phyloP scores from a whole-genome alignment of 2,113 vertebrate genomes.

The Oncorhynchus keta region DNA sequence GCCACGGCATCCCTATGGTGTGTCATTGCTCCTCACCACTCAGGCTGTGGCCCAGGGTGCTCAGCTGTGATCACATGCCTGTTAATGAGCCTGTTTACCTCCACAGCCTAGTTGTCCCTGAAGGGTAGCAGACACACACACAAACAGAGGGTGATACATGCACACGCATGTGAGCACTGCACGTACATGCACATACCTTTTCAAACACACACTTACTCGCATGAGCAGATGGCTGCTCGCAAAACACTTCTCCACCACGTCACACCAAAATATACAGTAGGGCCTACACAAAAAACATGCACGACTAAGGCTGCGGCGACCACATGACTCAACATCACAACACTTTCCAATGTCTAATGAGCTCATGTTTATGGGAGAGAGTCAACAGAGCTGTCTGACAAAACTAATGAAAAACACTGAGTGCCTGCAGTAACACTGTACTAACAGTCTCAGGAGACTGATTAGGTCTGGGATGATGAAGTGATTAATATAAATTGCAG shows the following conservation, averaged over 20 bases:
- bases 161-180: neutral
- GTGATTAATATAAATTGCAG: no score
- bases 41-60: slow-evolving; percentile 19
- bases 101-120: neutral
- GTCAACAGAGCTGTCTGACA: neutral
- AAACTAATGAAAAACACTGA: no score
- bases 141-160: neutral
- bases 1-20: slow-evolving; percentile 16
- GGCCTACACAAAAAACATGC: neutral
- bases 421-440: no score
- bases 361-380: neutral
- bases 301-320: neutral
- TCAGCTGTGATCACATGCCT: slow-evolving; percentile 60
- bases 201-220: neutral
- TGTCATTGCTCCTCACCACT: slow-evolving; percentile 23
- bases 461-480: no score
- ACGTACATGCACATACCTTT: neutral
- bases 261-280: neutral
- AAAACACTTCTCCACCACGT: no score
- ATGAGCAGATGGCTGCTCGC: no score
- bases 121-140: slow-evolving; percentile 9
- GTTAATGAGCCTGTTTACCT: slow-evolving; percentile 67
- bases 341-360: neutral
- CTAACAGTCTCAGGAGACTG: no score
- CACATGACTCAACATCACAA: neutral